Conservation (phyloP, 2,113 vertebrate genomes). For the Neoarius graeffei region DNA sequence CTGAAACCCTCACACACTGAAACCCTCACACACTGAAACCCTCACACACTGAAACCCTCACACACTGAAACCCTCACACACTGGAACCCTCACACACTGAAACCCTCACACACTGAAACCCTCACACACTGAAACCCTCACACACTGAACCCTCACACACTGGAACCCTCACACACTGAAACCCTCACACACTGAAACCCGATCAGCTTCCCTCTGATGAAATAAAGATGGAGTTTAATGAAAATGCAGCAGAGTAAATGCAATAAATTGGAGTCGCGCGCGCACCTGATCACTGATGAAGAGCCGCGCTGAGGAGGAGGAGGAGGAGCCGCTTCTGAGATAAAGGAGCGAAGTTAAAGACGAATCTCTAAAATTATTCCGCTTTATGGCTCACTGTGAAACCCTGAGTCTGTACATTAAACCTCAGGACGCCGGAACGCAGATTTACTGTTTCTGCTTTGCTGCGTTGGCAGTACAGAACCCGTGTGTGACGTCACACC, state of each 20-base stretch:
- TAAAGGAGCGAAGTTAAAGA: background rate
- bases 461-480: constrained; percentile 21
- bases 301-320: background rate
- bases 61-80: no score
- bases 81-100: no score
- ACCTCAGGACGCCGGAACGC: background rate
- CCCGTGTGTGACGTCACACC: constrained; percentile 7
- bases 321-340: background rate
- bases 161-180: no score
- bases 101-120: no score
- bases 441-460: background rate
- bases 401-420: background rate
- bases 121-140: no score
- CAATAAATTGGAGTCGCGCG: background rate
- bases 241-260: background rate
- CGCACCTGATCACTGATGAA: constrained; percentile 5
- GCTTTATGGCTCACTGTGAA: background rate
- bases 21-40: no score
- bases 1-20: no score
- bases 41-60: no score
- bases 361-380: background rate
- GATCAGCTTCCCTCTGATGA: background rate
- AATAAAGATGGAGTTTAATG: background rate
- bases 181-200: no score
- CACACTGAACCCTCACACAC: no score